A percentile compares a stretch with the other conserved stretches of the same genome.
Evolutionary conservation across 2,888 invertebrate species (phyloP).

Genomic region (Drosophila tripunctata): DNA sequence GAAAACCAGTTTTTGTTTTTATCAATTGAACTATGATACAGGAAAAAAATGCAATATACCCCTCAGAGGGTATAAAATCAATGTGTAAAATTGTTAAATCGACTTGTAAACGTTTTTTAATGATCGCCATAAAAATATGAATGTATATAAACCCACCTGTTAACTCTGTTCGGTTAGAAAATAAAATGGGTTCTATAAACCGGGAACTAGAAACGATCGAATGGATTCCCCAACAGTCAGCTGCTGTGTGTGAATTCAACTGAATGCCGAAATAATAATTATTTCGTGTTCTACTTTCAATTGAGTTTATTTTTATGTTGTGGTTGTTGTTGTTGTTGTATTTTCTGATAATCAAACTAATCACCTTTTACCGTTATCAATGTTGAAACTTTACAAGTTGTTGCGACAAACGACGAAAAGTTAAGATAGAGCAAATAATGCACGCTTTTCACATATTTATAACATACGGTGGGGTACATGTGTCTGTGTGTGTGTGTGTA

Average conservation of each 20-base stretch:
- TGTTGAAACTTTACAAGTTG: neutral
- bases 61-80: no score
- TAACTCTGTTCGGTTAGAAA: neutral
- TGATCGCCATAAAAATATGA: neutral
- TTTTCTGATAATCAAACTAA: conserved; percentile 31
- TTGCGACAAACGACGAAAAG: neutral
- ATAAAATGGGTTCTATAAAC: neutral
- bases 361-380: conserved; percentile 47
- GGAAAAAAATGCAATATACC: no score
- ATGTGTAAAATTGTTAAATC: neutral
- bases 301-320: conserved; percentile 15
- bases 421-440: conserved; percentile 26
- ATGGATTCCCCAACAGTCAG: no score
- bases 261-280: conserved; percentile 24
- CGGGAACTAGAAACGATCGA: neutral
- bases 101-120: no score
- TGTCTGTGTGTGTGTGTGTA: neutral
- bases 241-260: conserved; percentile 41
- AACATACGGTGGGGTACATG: neutral
- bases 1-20: neutral
- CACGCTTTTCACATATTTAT: conserved; percentile 29
- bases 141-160: conserved; percentile 27
- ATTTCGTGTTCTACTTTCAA: conserved; percentile 8
- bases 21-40: neutral
- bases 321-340: conserved; percentile 6